Evolutionary conservation across 2,113 vertebrate genomes (phyloP), one percentile per base, ranked within the genome.

Genomic region (Mustelus asterias): DNA sequence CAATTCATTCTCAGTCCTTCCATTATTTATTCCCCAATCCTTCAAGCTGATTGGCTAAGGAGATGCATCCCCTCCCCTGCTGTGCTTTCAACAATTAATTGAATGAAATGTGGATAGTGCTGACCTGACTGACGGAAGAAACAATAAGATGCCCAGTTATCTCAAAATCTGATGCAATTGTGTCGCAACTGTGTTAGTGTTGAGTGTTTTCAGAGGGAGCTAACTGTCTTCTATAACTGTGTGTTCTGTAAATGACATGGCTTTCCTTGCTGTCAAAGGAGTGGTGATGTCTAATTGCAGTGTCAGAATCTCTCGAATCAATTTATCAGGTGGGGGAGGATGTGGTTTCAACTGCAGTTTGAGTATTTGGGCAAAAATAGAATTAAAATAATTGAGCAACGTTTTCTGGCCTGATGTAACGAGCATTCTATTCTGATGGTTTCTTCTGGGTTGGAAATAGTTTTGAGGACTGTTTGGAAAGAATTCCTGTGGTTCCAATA

Each of bases 341-440:
- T 72, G 69, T 95, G 65, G 94, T 95, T 95, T 95, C 48, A 94
- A 72, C 94, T 44, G 41, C 41, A 48, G 37, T n/a, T 72, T 72
- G 10, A 29, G 8, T 41, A 2, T 48, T 48, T 29, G 69, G 22
- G 41, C 3, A 44, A 72, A 95, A 65, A 63, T 63, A 72, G 67
- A 72, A 72, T 70, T 26, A 72, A 29, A 72, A 72, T 69, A 95
- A 72, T 29, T 67, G 1, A 69, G 41, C 41, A n/a, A 63, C 2
- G 0, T 72, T 76, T 95, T 95, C 10, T 95, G 69, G 69, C 67
- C 26, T 95, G 67, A 72, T 2, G 18, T 65, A 65, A 37, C 63
- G n/a, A 10, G 7, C 89, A 65, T 93, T 93, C 54, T 63, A 58
- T 37, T 80, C n/a, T 41, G 41, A 83, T 83, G n/a, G 80, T 41